These are phyloP conservation scores for Picus viridis DNA, from an alignment of 2,797 vertebrate species.

Conservation along the genomic window DNA sequence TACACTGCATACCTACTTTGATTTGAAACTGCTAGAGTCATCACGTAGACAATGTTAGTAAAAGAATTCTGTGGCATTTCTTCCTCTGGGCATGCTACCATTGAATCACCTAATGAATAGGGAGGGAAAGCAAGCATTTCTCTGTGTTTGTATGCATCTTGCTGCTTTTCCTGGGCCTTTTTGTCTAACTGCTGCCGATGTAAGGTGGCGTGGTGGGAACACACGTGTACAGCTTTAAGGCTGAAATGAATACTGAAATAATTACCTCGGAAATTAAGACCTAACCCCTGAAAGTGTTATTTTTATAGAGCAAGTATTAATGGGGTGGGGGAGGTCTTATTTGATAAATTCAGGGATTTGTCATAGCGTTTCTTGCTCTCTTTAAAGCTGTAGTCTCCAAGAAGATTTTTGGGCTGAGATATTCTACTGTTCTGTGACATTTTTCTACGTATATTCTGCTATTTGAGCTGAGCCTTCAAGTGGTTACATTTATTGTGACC, in stretches of 20 bases:
- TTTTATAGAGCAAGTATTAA: background rate
- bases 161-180: conserved; percentile 3
- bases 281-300: background rate
- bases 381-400: background rate
- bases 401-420: background rate
- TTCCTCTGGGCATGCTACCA: background rate
- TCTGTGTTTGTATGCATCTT: background rate
- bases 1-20: background rate
- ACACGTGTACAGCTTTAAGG: background rate
- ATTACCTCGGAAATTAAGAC: background rate
- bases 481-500: conserved; percentile 14
- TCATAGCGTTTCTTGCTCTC: background rate
- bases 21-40: background rate
- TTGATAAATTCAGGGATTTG: background rate
- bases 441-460: background rate
- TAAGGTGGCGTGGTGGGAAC: background rate
- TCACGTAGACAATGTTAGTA: background rate
- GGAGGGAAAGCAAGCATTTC: background rate
- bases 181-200: background rate
- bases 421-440: background rate
- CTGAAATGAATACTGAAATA: conserved; percentile 5
- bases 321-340: background rate
- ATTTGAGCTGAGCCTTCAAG: background rate
- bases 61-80: background rate
- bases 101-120: background rate